Percentiles rank a stretch among this genome's conserved stretches.
Evolutionary conservation across 2,797 vertebrate species (phyloP).

Genomic region (Fringilla coelebs): DNA sequence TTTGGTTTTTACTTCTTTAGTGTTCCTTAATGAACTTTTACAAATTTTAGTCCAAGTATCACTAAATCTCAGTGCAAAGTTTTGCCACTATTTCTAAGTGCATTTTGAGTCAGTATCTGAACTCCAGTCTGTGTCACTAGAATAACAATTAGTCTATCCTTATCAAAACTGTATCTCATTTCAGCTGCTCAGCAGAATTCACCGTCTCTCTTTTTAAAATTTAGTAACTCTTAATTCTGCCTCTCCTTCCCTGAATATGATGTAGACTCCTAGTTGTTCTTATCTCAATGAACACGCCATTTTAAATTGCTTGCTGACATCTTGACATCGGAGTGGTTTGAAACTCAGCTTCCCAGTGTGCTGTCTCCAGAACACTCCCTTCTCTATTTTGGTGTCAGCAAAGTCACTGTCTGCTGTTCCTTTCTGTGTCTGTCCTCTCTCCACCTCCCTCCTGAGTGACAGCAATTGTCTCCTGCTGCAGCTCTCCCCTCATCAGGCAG

Average conservation of each 20-base stretch:
- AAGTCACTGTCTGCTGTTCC: background rate
- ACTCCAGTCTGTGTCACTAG: background rate
- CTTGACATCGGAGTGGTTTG: background rate
- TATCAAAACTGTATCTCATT: background rate
- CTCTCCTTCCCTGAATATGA: background rate
- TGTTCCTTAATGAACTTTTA: background rate
- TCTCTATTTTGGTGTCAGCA: background rate
- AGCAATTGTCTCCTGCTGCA: background rate
- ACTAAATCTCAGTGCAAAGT: background rate
- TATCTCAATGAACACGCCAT: accelerated
- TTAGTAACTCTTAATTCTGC: background rate
- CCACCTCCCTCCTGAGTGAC: accelerated
- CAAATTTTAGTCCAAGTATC: background rate
- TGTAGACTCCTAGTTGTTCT: background rate
- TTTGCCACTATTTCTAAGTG: background rate
- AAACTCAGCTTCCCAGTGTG: background rate
- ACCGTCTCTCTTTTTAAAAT: background rate
- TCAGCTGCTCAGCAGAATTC: background rate
- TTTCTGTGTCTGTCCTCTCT: background rate
- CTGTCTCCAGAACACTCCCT: background rate
- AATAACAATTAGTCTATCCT: background rate
- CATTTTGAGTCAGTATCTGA: background rate
- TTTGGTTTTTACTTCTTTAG: background rate
- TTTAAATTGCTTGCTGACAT: background rate
- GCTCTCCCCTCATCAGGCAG: accelerated